These are phyloP conservation scores for Dendrocincla fuliginosa DNA, from an alignment of 2,797 vertebrate species.

Conservation along the genomic window DNA sequence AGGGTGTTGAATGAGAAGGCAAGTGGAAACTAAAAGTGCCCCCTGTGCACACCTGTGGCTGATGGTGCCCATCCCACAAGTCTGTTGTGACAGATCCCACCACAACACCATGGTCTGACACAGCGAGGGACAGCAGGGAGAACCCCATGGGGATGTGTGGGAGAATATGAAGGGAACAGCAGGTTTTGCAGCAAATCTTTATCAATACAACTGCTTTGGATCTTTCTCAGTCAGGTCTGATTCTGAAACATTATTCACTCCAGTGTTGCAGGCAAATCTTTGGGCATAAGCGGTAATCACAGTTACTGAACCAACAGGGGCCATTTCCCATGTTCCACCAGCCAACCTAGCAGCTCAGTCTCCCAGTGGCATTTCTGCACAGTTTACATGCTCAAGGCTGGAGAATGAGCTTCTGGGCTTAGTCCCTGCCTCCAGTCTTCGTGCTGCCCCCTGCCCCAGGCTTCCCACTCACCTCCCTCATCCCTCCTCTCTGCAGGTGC, in stretches of 20 bases:
- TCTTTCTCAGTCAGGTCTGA: not conserved
- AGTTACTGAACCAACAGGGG: not conserved
- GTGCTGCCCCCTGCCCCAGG: not conserved
- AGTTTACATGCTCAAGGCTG: accelerated
- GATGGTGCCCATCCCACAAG: accelerated
- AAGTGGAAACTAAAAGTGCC: not conserved
- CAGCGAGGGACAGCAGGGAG: not conserved
- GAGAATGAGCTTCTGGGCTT: not conserved
- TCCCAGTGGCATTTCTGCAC: not conserved
- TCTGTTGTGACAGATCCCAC: not conserved
- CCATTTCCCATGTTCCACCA: not conserved
- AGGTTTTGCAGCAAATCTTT: not conserved
- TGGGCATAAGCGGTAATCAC: not conserved
- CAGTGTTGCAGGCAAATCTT: not conserved
- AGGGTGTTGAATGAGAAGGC: not conserved
- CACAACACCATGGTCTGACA: accelerated
- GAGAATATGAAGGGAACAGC: not conserved
- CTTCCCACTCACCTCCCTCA: not conserved
- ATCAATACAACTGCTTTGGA: not conserved
- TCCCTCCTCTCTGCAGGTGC: not conserved
- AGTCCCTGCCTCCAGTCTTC: not conserved
- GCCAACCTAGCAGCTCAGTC: not conserved
- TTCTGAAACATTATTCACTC: not conserved
- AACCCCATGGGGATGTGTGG: accelerated
- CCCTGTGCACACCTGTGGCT: not conserved